Conservation (phyloP, 2,113 vertebrate genomes). For the Odocoileus virginianus region DNA sequence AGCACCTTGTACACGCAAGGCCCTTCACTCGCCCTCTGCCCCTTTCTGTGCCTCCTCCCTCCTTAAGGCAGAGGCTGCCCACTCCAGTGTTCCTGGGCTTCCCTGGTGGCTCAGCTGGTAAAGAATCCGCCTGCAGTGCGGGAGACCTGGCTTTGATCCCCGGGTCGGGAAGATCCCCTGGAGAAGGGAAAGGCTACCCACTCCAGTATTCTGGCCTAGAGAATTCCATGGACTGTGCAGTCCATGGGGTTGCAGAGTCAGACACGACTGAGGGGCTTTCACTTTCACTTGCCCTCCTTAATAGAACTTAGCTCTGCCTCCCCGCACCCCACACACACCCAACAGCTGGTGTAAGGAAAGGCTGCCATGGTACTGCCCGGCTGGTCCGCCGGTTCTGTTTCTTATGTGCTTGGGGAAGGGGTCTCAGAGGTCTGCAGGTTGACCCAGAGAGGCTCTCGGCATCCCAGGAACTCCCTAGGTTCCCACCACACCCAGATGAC, state of each 20-base stretch:
- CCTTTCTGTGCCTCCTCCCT: background rate
- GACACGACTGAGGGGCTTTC: background rate
- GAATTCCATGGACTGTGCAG: background rate
- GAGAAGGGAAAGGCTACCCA: background rate
- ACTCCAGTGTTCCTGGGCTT: background rate
- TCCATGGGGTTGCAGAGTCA: background rate
- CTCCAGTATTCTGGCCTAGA: background rate
- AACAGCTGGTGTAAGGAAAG: background rate
- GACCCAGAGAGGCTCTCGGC: background rate
- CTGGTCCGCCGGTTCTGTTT: background rate
- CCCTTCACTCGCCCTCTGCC: background rate
- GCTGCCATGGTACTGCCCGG: no score
- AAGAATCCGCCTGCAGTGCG: background rate
- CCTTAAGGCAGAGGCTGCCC: background rate
- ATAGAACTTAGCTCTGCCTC: background rate
- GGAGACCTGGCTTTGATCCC: background rate
- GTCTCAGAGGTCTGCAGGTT: background rate
- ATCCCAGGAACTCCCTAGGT: background rate
- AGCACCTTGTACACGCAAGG: accelerated
- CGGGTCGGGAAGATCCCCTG: background rate
- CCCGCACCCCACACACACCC: background rate
- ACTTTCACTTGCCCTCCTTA: background rate
- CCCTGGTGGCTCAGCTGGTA: background rate
- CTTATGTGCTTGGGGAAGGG: background rate
- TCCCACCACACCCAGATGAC: background rate